Base-by-base conservation (phyloP, 1,140 invertebrate species). In the Drosophila quadrilineata region DNA sequence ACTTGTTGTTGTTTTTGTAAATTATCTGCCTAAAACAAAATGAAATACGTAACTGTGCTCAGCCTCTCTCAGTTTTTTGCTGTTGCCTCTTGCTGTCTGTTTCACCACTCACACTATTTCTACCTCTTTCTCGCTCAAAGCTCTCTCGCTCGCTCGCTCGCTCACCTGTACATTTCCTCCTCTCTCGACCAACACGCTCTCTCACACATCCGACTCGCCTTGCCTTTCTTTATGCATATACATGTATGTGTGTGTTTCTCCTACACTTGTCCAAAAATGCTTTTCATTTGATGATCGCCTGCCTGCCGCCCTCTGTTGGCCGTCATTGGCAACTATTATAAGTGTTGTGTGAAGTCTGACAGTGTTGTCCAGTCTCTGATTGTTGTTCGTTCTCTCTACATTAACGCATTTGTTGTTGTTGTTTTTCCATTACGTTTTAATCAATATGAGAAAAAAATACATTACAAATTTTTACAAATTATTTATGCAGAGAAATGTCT, bases 1-100 rank as follows among this genome's bases (percentile, higher is more conserved):
- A 79, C 75, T 68, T 85, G 71, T 85, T 71, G 79, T 85, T 85
- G 79, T 85, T 85, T 85, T 85, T 85, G 79, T 85, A 85, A 85
- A 85, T 85, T 85, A 85, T 85, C 79, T 85, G 79, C 80, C 79
- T 74, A 68, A 75, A 73, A 71, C 57, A 35, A 38, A 82, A 53
- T 24, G 21, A 26, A 26, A 26, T 12, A 22, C 16, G 22, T 48
- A 24, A 31, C 9, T 53, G 8, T 36, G 53, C 21, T 43, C 31
- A 24, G 24, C 16, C 52, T 45, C 19, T 43, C 40, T 33, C 29
- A 12, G n/a, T 6, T n/a, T 6, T 21, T 43, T 6, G 21, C 40
- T 43, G n/a, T n/a, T n/a, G n/a, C n/a, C 40, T 31, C 14, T 29
- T 28, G 9, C 45, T 48, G n/a, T 31, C 17, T 31, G 24, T 5